Conservation (phyloP, 2,113 vertebrate species). For the Phycodurus eques region DNA sequence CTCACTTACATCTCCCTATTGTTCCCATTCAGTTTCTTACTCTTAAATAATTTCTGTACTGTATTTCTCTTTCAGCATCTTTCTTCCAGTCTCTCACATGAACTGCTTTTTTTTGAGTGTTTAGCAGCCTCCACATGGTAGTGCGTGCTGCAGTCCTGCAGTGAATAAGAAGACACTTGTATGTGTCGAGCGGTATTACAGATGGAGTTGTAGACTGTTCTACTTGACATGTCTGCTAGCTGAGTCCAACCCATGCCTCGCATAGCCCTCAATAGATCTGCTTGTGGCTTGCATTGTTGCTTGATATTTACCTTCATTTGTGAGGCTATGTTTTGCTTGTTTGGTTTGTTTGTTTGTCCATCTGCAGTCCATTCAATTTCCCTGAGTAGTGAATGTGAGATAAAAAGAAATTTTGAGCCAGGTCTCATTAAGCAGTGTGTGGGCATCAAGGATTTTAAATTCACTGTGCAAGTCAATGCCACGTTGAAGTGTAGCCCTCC, state of each 20-base stretch:
- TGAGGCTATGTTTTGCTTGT: neutral
- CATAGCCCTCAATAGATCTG: constrained; percentile 10
- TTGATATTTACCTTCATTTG: neutral
- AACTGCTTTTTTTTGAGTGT: constrained; percentile 14
- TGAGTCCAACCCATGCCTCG: constrained; percentile 23
- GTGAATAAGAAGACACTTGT: constrained; percentile 35
- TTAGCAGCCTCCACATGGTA: constrained; percentile 21
- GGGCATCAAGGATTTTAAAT: neutral
- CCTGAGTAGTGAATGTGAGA: neutral
- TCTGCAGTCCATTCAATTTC: neutral
- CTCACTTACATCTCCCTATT: constrained; percentile 16
- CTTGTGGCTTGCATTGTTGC: neutral
- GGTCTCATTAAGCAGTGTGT: neutral
- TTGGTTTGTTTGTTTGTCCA: constrained; percentile 14
- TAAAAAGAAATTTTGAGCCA: neutral
- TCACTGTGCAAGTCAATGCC: neutral
- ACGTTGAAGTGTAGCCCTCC: neutral
- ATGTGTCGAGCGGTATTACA: constrained; percentile 47
- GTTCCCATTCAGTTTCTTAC: constrained; percentile 2
- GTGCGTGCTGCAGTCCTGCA: constrained; percentile 2
- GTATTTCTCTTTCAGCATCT: neutral
- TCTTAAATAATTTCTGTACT: neutral
- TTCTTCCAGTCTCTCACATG: neutral
- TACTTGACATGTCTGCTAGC: constrained; percentile 37
- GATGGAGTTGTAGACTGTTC: constrained; percentile 42